phyloP scores from a whole-genome alignment of 2,113 vertebrate species.

The Pelodiscus sinensis region DNA sequence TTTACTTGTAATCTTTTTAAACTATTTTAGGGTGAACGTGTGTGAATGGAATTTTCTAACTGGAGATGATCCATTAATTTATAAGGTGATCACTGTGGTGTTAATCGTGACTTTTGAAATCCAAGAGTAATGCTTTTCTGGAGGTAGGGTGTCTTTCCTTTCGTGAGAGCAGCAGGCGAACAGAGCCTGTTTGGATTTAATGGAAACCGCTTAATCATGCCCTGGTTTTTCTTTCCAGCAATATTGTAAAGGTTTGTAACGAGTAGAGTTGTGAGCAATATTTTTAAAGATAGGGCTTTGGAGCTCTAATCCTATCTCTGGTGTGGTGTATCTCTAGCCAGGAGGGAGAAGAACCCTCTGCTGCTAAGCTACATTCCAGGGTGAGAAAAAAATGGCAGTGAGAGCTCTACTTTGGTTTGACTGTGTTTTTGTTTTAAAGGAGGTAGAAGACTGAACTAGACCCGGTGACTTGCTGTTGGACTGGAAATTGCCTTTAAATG shows the following conservation, averaged over 20 bases:
- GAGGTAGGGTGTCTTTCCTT: not conserved
- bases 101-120: not conserved
- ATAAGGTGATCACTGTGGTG: not conserved
- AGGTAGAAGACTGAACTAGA: conserved; percentile 35
- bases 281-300: not conserved
- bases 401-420: not conserved
- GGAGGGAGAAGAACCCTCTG: conserved; percentile 16
- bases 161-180: fast-evolving
- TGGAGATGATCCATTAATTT: not conserved
- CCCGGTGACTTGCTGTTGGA: not conserved
- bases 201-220: not conserved
- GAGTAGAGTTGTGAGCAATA: not conserved
- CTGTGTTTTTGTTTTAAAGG: not conserved
- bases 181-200: not conserved
- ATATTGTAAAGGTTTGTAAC: not conserved
- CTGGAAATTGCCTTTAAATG: not conserved
- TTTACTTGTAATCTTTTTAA: not conserved
- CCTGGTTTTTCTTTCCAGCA: conserved; percentile 24
- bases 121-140: not conserved
- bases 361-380: not conserved
- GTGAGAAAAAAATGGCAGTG: conserved; percentile 20
- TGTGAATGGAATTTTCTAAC: not conserved
- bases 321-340: not conserved
- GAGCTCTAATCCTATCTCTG: not conserved
- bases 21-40: not conserved